Percentiles rank a stretch among this genome's conserved stretches.
Conservation (phyloP, 2,113 vertebrate species). For the Ciconia boyciana region DNA sequence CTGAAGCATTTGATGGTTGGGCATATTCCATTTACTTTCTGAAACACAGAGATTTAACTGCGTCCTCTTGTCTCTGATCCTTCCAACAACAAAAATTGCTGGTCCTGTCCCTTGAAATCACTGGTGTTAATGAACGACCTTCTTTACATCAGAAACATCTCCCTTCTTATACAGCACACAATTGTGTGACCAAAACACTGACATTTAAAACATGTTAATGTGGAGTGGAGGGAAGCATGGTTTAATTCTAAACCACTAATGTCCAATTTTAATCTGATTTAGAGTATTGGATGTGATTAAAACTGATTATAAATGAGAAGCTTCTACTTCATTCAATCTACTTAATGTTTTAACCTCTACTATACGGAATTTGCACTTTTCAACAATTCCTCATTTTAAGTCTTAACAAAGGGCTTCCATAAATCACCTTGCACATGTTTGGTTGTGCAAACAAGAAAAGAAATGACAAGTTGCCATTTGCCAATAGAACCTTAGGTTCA, state of each 20-base stretch:
- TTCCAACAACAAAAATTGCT: background rate
- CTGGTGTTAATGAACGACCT: background rate
- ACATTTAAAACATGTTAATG: background rate
- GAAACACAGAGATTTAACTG: background rate
- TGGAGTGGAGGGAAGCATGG: background rate
- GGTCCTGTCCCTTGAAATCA: background rate
- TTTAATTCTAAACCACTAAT: conserved; percentile 32
- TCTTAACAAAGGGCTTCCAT: background rate
- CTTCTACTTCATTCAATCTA: conserved; percentile 14
- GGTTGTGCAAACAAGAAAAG: background rate
- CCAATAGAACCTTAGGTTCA: background rate
- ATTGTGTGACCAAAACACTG: background rate
- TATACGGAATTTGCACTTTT: background rate
- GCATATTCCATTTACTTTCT: background rate
- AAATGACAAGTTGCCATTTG: background rate
- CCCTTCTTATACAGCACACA: background rate
- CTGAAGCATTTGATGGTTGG: background rate
- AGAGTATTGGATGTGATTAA: conserved; percentile 32
- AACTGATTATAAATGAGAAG: conserved; percentile 41
- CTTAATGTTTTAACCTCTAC: conserved; percentile 5
- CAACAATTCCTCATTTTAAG: background rate
- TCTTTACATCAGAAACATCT: background rate
- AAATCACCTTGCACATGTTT: background rate
- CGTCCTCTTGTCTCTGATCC: background rate
- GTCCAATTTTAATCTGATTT: conserved; percentile 30